Percentiles rank a stretch among this genome's conserved stretches.
phyloP scores from a whole-genome alignment of 2,797 vertebrate genomes.

The Heterohyrax brucei region DNA sequence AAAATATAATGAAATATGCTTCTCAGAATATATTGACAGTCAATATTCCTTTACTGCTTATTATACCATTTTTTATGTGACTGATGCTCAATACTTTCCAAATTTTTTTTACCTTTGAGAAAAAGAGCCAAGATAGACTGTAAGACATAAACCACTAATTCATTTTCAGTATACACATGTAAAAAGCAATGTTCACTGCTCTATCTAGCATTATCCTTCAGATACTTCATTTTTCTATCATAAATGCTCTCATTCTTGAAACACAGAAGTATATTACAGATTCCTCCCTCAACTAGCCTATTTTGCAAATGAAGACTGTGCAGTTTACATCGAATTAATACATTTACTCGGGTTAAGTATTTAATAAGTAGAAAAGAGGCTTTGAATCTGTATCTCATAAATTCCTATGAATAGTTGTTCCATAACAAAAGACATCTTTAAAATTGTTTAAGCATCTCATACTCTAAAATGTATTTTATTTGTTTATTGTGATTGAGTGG shows the following conservation, averaged over 20 bases:
- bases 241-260: neutral
- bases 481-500: too few species aligned
- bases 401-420: neutral
- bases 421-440: neutral
- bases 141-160: conserved; percentile 9
- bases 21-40: conserved; percentile 35
- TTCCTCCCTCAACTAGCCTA: neutral
- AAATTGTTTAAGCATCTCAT: neutral
- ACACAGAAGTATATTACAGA: neutral
- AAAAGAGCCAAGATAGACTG: neutral
- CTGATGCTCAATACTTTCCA: neutral
- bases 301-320: neutral
- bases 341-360: neutral
- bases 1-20: conserved; percentile 29
- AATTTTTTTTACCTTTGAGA: neutral
- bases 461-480: neutral
- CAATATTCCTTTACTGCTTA: neutral
- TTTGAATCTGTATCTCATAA: neutral
- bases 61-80: conserved; percentile 4
- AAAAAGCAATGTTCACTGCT: neutral
- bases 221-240: neutral
- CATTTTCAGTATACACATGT: neutral
- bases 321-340: neutral
- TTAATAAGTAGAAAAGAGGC: conserved; percentile 29
- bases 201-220: neutral